Base-by-base conservation (phyloP, 2,888 invertebrate genomes). In the Phyto melanocephala region DNA sequence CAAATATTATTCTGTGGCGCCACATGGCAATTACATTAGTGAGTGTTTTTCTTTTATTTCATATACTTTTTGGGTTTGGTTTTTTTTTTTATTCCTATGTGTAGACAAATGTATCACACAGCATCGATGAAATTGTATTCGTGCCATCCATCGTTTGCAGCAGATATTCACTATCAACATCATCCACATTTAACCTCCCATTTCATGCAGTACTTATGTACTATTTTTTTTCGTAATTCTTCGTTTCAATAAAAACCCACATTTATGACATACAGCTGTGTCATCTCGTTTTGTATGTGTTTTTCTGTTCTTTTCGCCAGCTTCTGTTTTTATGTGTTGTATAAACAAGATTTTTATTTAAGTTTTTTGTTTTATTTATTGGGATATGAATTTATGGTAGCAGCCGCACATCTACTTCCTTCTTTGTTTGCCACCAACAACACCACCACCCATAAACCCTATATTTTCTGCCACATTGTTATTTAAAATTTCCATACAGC, bases 1-100 rank as follows among this genome's bases (percentile, higher is more conserved):
- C 22, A 20, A 33, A 35, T 70, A 79, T 79, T 65, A 58, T 72
- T 76, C 67, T 74, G 77, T 84, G 87, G 85, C 87, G 87, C 88
- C 87, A 78, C 86, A 87, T 84, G 86, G 85, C 87, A 87, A 86
- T 87, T 86, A 86, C 85, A 86, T 87, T 86, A 86, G 85, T 84
- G 63, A 63, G 28, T 71, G 63, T 60, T 58, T 40, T 60, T 45
- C 17, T 40, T 5, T 15, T 47, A n/a, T 22, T 28, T 45, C 17
- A 11, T 47, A 35, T 11, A 42, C 33, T 22, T 45, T 28, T 37
- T 71, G 70, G 58, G 58, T 33, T 28, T 54, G 33, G 24, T 58
- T 47, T 71, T 35, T 28, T 35, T 58, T 10, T 80, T 47, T 72
- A 60, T 47, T 45, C 24, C 56, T n/a, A n/a, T 67, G 33, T 40